Conservation (phyloP, 2,888 invertebrate genomes). For the Meliscaeva auricollis region DNA sequence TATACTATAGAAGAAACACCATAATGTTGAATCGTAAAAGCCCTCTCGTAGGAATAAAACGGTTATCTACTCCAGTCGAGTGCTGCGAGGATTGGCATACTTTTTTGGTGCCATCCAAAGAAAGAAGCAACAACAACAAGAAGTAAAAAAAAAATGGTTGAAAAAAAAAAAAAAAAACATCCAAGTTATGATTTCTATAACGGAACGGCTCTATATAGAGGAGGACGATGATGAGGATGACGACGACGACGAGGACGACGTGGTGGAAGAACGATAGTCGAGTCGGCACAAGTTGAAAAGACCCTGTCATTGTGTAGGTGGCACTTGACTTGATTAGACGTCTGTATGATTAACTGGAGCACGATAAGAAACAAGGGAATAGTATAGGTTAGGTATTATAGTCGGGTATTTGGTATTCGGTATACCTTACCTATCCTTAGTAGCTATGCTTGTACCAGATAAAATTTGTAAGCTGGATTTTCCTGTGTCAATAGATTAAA, state of each 20-base stretch:
- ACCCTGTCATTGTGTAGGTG: constrained; percentile 66
- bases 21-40: constrained; percentile 68
- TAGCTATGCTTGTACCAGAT: constrained; percentile 57
- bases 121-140: too few species aligned
- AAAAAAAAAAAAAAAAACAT: constrained; percentile 16
- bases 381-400: neutral
- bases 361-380: constrained; percentile 73
- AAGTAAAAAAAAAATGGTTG: constrained; percentile 41
- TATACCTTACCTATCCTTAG: neutral
- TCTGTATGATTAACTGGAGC: constrained; percentile 73
- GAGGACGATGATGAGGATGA: neutral
- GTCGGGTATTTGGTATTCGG: neutral
- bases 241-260: neutral
- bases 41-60: constrained; percentile 73
- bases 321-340: constrained; percentile 75
- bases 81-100: constrained; percentile 73
- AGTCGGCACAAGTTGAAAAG: constrained; percentile 68
- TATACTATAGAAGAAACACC: constrained; percentile 21
- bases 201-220: constrained; percentile 8
- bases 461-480: constrained; percentile 70
- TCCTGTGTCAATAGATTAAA: constrained; percentile 63
- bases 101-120: constrained; percentile 61
- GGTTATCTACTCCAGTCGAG: constrained; percentile 74
- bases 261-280: constrained; percentile 14
- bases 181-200: constrained; percentile 70